These are phyloP conservation scores for Crenichthys baileyi DNA, from an alignment of 2,797 vertebrate genomes.

Conservation along the genomic window DNA sequence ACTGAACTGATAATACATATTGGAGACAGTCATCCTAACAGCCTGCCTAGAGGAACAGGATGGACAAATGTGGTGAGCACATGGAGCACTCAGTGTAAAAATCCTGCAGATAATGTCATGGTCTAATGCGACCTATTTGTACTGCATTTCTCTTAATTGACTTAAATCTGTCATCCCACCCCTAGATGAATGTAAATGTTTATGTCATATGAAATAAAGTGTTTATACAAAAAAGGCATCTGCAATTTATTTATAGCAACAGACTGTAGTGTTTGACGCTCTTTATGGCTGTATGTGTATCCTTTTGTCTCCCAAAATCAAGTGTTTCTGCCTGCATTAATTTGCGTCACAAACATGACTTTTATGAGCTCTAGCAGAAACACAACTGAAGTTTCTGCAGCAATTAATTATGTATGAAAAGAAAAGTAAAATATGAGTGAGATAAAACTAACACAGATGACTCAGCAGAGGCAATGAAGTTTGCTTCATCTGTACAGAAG, in stretches of 20 bases:
- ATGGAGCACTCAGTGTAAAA: conserved; percentile 4
- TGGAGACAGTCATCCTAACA: background rate
- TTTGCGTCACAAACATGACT: conserved; percentile 26
- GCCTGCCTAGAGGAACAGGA: conserved; percentile 17
- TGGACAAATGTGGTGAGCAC: conserved; percentile 6
- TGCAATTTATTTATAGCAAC: conserved; percentile 18
- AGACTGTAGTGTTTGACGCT: conserved; percentile 12
- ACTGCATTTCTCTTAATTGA: background rate
- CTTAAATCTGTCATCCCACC: conserved; percentile 3
- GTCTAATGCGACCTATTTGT: conserved; percentile 23
- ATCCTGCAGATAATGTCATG: conserved; percentile 1
- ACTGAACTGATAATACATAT: conserved; percentile 1
- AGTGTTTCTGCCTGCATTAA: conserved; percentile 18
- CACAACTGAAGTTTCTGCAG: conserved; percentile 38
- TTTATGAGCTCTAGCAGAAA: conserved; percentile 31
- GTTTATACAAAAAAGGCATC: conserved; percentile 68
- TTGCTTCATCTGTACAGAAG: conserved; percentile 37
- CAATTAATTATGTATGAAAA: conserved; percentile 64
- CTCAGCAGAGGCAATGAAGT: conserved; percentile 28
- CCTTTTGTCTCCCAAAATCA: conserved; percentile 17
- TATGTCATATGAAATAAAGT: conserved; percentile 75
- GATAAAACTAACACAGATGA: conserved; percentile 31
- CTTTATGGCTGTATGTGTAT: conserved; percentile 3
- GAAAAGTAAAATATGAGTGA: conserved; percentile 25
- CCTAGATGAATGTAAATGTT: conserved; percentile 43